phyloP scores from a whole-genome alignment of 2,888 invertebrate species.

The Drosophila lutescens region DNA sequence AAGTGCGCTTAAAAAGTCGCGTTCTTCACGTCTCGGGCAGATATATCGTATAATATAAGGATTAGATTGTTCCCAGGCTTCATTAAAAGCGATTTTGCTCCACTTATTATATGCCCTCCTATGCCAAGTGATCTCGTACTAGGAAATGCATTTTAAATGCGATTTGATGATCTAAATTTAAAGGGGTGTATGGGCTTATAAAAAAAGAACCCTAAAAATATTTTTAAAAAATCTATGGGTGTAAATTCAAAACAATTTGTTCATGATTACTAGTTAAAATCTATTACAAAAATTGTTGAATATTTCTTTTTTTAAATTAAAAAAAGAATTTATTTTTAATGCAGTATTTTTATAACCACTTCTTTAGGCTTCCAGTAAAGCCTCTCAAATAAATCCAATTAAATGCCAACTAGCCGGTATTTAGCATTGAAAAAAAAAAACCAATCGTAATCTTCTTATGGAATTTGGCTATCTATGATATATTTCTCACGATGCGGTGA shows the following conservation, averaged over 20 bases:
- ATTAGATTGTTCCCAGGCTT: constrained; percentile 41
- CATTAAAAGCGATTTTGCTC: constrained; percentile 24
- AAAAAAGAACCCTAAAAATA: background rate
- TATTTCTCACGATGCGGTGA: constrained; percentile 18
- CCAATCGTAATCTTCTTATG: background rate
- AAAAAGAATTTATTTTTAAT: too few relatives aligned
- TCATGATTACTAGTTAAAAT: background rate
- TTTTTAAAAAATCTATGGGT: too few relatives aligned
- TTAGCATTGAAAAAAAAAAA: background rate
- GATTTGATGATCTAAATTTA: background rate
- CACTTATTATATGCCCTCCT: constrained; percentile 13
- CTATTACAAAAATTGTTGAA: too few relatives aligned
- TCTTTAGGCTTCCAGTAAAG: background rate
- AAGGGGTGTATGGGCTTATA: constrained; percentile 2
- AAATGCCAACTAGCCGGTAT: constrained; percentile 1
- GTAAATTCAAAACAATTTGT: background rate
- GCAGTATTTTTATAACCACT: too few relatives aligned
- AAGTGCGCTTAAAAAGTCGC: constrained; percentile 60
- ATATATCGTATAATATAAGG: background rate
- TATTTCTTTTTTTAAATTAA: too few relatives aligned
- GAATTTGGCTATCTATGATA: constrained; percentile 6
- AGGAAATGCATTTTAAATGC: constrained; percentile 23
- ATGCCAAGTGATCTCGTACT: background rate
- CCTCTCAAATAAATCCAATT: background rate
- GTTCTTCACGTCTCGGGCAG: background rate